Evolutionary conservation across 2,888 invertebrate species (phyloP).

Genomic region (Miltochrista miniata): DNA sequence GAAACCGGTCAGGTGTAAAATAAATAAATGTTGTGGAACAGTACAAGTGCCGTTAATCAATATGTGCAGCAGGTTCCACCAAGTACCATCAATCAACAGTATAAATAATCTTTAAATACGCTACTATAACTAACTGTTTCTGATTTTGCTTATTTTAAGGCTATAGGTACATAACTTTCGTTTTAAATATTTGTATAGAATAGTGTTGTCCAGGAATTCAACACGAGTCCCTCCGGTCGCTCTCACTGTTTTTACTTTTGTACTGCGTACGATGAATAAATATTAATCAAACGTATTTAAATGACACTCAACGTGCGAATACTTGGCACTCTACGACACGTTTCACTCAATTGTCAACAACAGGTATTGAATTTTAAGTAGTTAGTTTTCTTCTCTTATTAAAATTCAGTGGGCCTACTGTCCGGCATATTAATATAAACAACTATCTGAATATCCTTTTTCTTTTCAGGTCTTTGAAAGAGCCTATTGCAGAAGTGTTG

Average conservation of each 20-base stretch:
- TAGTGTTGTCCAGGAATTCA: too few relatives aligned
- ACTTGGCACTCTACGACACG: conserved; percentile 31
- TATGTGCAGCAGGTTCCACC: too few relatives aligned
- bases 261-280: conserved; percentile 3
- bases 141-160: too few relatives aligned
- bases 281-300: conserved; percentile 18
- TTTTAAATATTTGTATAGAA: too few relatives aligned
- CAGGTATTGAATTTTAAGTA: conserved; percentile 21
- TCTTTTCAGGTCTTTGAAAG: conserved; percentile 18
- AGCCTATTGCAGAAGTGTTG: background rate
- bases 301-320: conserved; percentile 27
- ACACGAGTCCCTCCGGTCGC: background rate
- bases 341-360: conserved; percentile 30
- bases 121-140: too few relatives aligned
- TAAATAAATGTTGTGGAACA: too few relatives aligned
- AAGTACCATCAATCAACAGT: too few relatives aligned
- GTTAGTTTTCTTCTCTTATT: conserved; percentile 34
- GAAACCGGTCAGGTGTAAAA: too few relatives aligned
- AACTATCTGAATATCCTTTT: background rate
- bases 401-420: conserved; percentile 26
- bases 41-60: too few relatives aligned
- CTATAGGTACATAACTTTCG: too few relatives aligned
- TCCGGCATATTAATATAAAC: conserved; percentile 21
- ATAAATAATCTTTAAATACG: too few relatives aligned
- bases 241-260: background rate